Evolutionary conservation across 2,888 invertebrate genomes (phyloP).

Genomic region (Griposia aprilina): DNA sequence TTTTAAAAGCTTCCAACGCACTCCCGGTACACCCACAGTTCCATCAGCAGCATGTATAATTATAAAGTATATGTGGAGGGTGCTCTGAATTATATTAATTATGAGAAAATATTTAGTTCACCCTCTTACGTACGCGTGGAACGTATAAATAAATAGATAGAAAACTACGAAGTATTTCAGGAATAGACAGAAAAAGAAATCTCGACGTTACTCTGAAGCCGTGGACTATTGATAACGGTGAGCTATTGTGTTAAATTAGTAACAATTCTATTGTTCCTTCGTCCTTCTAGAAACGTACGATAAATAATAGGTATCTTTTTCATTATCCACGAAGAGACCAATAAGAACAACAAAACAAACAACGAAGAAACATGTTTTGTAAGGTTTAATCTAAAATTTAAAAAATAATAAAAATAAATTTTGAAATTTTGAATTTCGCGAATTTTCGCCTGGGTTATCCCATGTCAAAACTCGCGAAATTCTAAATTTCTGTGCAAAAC

Average conservation of each 20-base stretch:
- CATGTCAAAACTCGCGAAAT: too few relatives aligned
- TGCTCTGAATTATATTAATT: conserved; percentile 41
- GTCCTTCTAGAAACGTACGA: neutral
- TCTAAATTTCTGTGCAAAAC: too few relatives aligned
- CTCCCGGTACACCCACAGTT: conserved; percentile 18
- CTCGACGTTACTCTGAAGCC: neutral
- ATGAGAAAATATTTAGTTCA: conserved; percentile 30
- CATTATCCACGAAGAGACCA: neutral
- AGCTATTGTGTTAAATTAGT: conserved; percentile 2
- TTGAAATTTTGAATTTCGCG: too few relatives aligned
- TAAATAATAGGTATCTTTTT: neutral
- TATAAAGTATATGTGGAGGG: conserved; percentile 24
- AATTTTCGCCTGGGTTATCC: too few relatives aligned
- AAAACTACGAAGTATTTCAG: neutral
- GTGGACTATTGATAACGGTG: conserved; percentile 2
- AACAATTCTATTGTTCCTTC: neutral
- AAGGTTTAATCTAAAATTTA: too few relatives aligned
- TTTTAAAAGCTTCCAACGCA: conserved; percentile 55
- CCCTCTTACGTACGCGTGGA: neutral
- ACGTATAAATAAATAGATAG: neutral
- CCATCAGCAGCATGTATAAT: conserved; percentile 36
- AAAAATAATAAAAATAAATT: too few relatives aligned
- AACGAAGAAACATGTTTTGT: neutral
- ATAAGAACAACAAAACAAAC: too few relatives aligned
- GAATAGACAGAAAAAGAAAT: neutral